Conservation (phyloP, 2,797 vertebrate species). For the Falco columbarius region DNA sequence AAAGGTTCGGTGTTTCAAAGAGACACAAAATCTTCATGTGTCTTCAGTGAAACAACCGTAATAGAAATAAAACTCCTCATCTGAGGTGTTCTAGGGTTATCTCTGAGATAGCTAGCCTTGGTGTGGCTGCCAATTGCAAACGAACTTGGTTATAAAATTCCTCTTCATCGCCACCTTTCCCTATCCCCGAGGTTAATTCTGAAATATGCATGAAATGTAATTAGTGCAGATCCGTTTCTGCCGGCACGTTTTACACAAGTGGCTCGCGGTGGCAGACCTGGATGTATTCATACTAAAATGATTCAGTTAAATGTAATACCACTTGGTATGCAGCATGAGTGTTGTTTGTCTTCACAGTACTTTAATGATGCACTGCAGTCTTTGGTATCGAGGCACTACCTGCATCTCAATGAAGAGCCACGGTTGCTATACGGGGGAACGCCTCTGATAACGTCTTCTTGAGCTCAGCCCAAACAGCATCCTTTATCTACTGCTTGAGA, state of each 20-base stretch:
- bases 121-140: not conserved
- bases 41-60: not conserved
- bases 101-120: not conserved
- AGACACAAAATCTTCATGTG: not conserved
- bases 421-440: not conserved
- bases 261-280: slow-evolving; percentile 43
- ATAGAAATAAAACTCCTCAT: not conserved
- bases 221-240: slow-evolving; percentile 58
- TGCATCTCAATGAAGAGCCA: slow-evolving; percentile 72
- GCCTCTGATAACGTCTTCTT: not conserved
- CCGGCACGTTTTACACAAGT: slow-evolving; percentile 35
- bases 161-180: not conserved
- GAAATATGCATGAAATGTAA: slow-evolving; percentile 61
- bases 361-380: slow-evolving; percentile 67
- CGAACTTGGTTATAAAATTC: not conserved
- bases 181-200: not conserved
- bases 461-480: not conserved
- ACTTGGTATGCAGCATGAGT: slow-evolving; percentile 74
- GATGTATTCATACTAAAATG: slow-evolving; percentile 66
- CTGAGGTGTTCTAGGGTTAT: not conserved
- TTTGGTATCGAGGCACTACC: slow-evolving; percentile 37
- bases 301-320: slow-evolving; percentile 67
- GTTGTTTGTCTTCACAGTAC: slow-evolving; percentile 71
- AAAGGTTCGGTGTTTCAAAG: not conserved
- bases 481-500: not conserved